These are phyloP conservation scores for Drosophila bocki DNA, from an alignment of 1,140 invertebrate species.

Conservation along the genomic window DNA sequence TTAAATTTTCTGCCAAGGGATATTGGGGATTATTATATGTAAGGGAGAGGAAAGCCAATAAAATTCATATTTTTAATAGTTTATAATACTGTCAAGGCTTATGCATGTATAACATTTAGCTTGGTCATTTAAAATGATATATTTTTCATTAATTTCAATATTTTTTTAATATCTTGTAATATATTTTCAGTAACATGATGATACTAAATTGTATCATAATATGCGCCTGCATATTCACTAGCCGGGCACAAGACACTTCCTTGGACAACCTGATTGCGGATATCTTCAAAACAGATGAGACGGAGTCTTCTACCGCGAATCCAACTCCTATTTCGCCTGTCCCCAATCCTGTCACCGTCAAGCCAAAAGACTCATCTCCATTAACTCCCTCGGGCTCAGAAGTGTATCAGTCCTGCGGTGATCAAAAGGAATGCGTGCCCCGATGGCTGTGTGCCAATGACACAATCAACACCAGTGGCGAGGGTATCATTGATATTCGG, in stretches of 20 bases:
- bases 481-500: conserved; percentile 90
- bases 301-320: not conserved
- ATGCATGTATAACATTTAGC: not conserved
- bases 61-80: not conserved
- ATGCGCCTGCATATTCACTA: conserved; percentile 30
- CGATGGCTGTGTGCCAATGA: conserved; percentile 71
- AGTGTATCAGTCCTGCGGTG: conserved; percentile 66
- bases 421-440: conserved; percentile 85
- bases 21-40: no score
- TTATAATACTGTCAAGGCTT: no score
- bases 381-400: not conserved
- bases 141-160: no score
- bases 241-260: conserved; percentile 46
- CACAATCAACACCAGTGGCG: conserved; percentile 89
- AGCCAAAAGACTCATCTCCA: conserved; percentile 8
- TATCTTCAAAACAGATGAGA: conserved; percentile 60
- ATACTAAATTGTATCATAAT: conserved; percentile 35
- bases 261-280: conserved; percentile 66
- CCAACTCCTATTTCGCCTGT: not conserved
- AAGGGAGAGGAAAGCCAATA: not conserved
- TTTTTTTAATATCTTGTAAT: not conserved
- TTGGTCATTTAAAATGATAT: not conserved
- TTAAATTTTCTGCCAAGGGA: not conserved
- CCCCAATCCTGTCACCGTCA: conserved; percentile 4
- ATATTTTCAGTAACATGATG: conserved; percentile 40